Base-by-base conservation (phyloP, 2,113 vertebrate genomes). In the Gallinago paraguaiae region DNA sequence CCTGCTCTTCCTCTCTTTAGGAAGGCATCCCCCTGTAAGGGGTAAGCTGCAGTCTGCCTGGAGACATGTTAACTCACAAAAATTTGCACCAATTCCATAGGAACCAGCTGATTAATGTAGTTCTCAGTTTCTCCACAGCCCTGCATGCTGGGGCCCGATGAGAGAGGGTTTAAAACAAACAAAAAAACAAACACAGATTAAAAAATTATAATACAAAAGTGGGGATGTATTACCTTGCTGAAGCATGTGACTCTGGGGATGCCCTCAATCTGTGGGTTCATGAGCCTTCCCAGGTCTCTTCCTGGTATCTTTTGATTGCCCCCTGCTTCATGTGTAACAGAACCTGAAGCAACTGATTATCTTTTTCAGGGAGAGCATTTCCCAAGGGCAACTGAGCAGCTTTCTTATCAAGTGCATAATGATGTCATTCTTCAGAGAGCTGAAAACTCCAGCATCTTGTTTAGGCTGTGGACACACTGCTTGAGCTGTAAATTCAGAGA, bases 201-300 rank as follows among this genome's bases (percentile, higher is more conserved):
- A 59, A 78, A 30, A 41, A 15, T 4, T 56, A 27, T 17, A 53
- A 8, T 11, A 43, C 10, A 76, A 74, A 54, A 14, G 13, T 46
- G 23, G 10, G 9, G 4, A 65, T 48, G 2, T 77, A 10, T 41
- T 59, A n/a, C 37, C 17, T 63, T 6, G 3, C 9, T 23, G 13
- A 50, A 57, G 12, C 33, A 19, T n/a, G 16, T 5, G 37, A 5
- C 20, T 30, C 13, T 43, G 33, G 9, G 24, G 4, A 22, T 64
- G 51, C 9, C 17, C 43, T 48, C 13, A 28, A 7, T 17, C 6
- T 0, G 1, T 10, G 14, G 2, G 10, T 35, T 13, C 10, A 24
- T 1, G 2, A 53, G 27, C 5, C 11, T 77, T 82, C 28, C 28
- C 37, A 59, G 27, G 39, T 4, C 20, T 88, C 54, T 90, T 50